Percentiles rank a stretch among this genome's conserved stretches.
Conservation (phyloP, 2,888 invertebrate genomes). For the Erynnis tages region DNA sequence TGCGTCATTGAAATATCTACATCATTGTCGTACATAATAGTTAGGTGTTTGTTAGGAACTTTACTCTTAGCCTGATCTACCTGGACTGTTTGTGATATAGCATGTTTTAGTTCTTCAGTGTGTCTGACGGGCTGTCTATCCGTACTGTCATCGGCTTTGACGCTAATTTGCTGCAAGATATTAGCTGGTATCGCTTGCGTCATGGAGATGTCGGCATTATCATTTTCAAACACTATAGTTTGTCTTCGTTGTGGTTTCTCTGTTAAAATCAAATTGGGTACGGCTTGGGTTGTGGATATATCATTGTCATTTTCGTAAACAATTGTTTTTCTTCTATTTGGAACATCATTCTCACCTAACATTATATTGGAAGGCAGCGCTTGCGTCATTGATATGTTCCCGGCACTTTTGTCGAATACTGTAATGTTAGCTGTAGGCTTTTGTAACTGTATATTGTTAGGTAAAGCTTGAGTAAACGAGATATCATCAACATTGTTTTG, state of each 20-base stretch:
- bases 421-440: constrained; percentile 26
- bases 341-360: background rate
- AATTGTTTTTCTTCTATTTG: constrained; percentile 33
- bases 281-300: constrained; percentile 40
- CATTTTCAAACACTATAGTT: constrained; percentile 35
- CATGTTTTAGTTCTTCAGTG: no score
- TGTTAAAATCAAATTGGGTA: constrained; percentile 33
- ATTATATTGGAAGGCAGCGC: constrained; percentile 36
- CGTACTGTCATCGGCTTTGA: background rate
- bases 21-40: constrained; percentile 25
- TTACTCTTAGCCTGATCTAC: no score
- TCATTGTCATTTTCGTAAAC: constrained; percentile 36
- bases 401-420: constrained; percentile 27
- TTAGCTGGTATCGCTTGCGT: constrained; percentile 34
- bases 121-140: no score
- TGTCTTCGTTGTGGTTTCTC: constrained; percentile 19
- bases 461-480: constrained; percentile 39
- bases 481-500: constrained; percentile 32
- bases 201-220: constrained; percentile 36
- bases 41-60: constrained; percentile 1
- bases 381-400: constrained; percentile 42
- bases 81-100: no score
- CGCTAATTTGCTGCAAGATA: constrained; percentile 15
- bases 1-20: constrained; percentile 42
- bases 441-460: constrained; percentile 31